Evolutionary conservation across 2,888 invertebrate species (phyloP), one percentile per base, ranked within the genome.

Genomic region (Drosophila merina): DNA sequence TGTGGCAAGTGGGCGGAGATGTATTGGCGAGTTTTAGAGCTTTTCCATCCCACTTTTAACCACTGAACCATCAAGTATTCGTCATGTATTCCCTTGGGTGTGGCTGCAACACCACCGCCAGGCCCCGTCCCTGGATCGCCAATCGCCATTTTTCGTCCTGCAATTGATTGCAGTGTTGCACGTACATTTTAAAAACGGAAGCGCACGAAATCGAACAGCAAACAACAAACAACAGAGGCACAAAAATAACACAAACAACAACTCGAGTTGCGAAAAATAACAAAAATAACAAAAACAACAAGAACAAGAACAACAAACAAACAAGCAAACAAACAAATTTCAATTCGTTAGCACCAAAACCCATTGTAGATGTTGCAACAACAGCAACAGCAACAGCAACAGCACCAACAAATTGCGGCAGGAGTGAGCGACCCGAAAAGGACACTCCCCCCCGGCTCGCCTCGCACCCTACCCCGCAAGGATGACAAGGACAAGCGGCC

Each of bases 321-420:
- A 76, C 72, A 78, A 74, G 86, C 89, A 78, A 74, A 87, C 89
- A 88, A 89, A 84, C 88, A 79, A 84, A 82, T 87, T 89, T 83
- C 87, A 90, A 90, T 89, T 89, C 81, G 77, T 79, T 82, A 51
- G 76, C 77, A 72, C 70, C 60, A 63, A 25, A 44, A 42, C 44
- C 54, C 68, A 66, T 49, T 63, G 33, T 67, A 47, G 52, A 48
- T 58, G 28, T 42, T 30, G 28, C 28, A 28, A 6, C 28, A 28
- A 28, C 28, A 28, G 4, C 28, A 28, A 5, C 28, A 1, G 63
- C 64, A 14, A 14, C 20, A 20, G 20, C 20, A 64, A 25, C 42
- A 28, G 36, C 49, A 49, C 14, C 48, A 49, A 59, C 58, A 55
- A 57, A 76, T 67, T 57, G 50, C 25, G 57, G 57, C 57, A 57